Percentiles rank a stretch among this genome's conserved stretches.
These are phyloP conservation scores for Ceratitis capitata DNA, from an alignment of 1,140 invertebrate genomes.

Conservation along the genomic window DNA sequence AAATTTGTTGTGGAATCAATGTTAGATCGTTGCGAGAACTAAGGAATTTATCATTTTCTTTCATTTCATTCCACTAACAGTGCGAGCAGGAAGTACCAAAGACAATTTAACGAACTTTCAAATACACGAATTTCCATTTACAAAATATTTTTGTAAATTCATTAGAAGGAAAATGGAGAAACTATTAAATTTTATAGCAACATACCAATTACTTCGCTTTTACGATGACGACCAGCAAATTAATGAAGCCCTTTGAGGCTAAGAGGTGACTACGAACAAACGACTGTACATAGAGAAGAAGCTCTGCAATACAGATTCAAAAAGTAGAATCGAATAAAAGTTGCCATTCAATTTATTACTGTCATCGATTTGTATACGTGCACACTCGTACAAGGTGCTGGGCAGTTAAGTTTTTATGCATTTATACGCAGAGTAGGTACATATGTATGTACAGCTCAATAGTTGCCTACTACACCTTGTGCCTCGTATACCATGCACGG, in stretches of 20 bases:
- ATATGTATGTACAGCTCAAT: not conserved
- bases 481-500: not conserved
- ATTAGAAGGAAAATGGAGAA: not conserved
- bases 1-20: too few species aligned
- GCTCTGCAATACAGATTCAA: not conserved
- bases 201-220: not conserved
- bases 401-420: slow-evolving; percentile 33
- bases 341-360: not conserved
- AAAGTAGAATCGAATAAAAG: slow-evolving; percentile 8
- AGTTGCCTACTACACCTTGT: not conserved
- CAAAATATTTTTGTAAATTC: slow-evolving; percentile 4
- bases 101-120: not conserved
- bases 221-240: not conserved
- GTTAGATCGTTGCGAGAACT: too few species aligned
- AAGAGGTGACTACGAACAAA: not conserved
- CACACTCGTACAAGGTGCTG: too few species aligned
- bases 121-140: not conserved
- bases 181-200: slow-evolving; percentile 19
- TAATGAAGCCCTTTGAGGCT: not conserved
- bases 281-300: not conserved
- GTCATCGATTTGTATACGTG: slow-evolving; percentile 15
- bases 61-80: too few species aligned
- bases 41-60: too few species aligned
- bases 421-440: not conserved
- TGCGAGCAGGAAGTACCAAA: too few species aligned